Base-by-base conservation (phyloP, 2,797 vertebrate genomes). In the Sylvia borin region DNA sequence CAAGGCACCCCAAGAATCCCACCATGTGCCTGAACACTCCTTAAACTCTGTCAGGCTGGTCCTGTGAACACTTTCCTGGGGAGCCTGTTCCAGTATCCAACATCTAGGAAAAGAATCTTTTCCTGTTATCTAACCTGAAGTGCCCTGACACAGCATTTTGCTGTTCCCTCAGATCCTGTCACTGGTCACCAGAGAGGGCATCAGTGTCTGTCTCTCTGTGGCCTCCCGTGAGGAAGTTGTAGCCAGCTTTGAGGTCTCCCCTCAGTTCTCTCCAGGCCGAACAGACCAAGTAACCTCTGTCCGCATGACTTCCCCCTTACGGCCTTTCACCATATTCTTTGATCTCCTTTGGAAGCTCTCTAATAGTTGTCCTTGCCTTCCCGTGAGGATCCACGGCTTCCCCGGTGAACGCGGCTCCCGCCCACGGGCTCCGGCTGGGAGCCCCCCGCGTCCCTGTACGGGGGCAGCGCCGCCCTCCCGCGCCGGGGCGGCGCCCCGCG, bases 341-440 rank as follows among this genome's bases (percentile, higher is more conserved):
- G 29, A 5, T 29, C 11, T 45, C 13, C 27, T n/a, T 13, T 11
- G 57, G 57, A 45, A 62, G 24, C 27, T 45, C 36, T 50, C 64
- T 7, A 9, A 29, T 0, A 64, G 21, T 31, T 24, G 18, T 36
- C 16, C 32, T 7, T 2, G n/a, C 24, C 16, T 8, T 22, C 36
- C 74, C 6, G 2, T 4, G 40, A 17, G 26, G 13, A 48, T 3
- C 40, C 82, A 9, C 21, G 25, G 50, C 67, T 25, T 7, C 32
- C 68, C 3, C 10, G 3, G 11, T 20, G 65, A 29, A 8, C 13
- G n/a, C 51, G 18, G 27, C 48, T n/a, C 13, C 54, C 1, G 58
- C 55, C 60, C 43, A 1, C 0, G 31, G 45, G 26, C 8, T 11
- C 47, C 0, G 31, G 2, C 62, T 0, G 50, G 26, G 26, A 21